Percentiles rank a stretch among this genome's conserved stretches.
phyloP scores from a whole-genome alignment of 2,888 invertebrate species.

The Arge pagana region DNA sequence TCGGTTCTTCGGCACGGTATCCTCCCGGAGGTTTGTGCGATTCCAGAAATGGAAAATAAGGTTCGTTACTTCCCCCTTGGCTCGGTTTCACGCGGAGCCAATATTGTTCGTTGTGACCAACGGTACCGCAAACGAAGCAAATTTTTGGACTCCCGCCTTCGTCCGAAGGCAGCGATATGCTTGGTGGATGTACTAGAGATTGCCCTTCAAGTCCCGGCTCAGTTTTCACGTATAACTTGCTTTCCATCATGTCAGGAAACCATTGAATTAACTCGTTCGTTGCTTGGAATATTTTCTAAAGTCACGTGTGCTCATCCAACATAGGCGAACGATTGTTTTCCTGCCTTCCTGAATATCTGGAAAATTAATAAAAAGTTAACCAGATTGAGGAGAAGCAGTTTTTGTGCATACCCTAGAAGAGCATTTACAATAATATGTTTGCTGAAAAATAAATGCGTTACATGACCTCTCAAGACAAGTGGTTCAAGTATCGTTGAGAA shows the following conservation, averaged over 20 bases:
- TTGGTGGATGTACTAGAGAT: conserved; percentile 43
- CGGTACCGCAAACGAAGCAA: conserved; percentile 77
- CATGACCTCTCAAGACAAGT: no score
- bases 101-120: conserved; percentile 67
- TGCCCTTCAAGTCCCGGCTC: conserved; percentile 65
- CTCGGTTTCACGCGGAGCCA: conserved; percentile 70
- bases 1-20: conserved; percentile 62
- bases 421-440: no score
- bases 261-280: conserved; percentile 39
- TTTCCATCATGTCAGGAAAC: conserved; percentile 60
- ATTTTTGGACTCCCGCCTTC: conserved; percentile 46
- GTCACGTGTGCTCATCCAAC: neutral
- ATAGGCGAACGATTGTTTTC: no score
- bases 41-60: conserved; percentile 91
- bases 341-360: no score
- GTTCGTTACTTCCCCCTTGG: conserved; percentile 72
- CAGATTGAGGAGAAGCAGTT: no score
- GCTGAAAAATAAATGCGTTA: no score
- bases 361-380: no score
- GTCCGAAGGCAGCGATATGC: conserved; percentile 39
- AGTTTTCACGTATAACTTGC: conserved; percentile 73
- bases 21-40: conserved; percentile 85
- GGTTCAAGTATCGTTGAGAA: no score
- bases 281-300: neutral
- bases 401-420: no score